Percentiles rank a stretch among this genome's conserved stretches.
These are phyloP conservation scores for Ormyrus thymus DNA, from an alignment of 2,888 invertebrate genomes.

Conservation along the genomic window DNA sequence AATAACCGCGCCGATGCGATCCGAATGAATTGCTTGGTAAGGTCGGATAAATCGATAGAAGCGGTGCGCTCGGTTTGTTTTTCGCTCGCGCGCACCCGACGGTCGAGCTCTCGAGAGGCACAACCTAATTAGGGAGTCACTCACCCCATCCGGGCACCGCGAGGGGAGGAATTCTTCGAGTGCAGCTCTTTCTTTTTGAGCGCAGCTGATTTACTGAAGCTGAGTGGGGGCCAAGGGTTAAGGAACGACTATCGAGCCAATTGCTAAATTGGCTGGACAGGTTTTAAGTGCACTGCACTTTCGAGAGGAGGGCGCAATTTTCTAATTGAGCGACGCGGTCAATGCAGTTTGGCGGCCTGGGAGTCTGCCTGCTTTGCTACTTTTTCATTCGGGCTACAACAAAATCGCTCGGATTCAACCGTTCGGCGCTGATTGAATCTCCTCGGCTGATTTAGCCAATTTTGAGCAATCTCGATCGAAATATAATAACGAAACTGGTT, in stretches of 20 bases:
- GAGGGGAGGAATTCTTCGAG: slow-evolving; percentile 3
- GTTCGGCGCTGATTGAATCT: too few species aligned
- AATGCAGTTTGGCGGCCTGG: too few species aligned
- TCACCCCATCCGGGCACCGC: slow-evolving; percentile 58
- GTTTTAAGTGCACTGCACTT: slow-evolving; percentile 37
- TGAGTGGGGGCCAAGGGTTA: slow-evolving; percentile 9
- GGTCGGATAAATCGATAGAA: slow-evolving; percentile 44
- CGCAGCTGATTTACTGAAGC: background rate
- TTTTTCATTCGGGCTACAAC: too few species aligned
- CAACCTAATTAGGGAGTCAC: slow-evolving; percentile 66
- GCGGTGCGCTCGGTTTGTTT: slow-evolving; percentile 35
- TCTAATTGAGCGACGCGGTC: slow-evolving; percentile 22
- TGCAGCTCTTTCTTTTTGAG: too few species aligned
- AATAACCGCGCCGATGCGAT: slow-evolving; percentile 20
- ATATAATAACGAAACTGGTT: too few species aligned
- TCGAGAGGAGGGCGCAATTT: slow-evolving; percentile 26
- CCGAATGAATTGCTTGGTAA: slow-evolving; percentile 30
- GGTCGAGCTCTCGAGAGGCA: slow-evolving; percentile 60
- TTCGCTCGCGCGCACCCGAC: background rate
- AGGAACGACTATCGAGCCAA: slow-evolving; percentile 37
- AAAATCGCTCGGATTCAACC: too few species aligned
- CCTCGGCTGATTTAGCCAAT: too few species aligned
- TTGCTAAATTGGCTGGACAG: slow-evolving; percentile 41
- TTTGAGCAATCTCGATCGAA: too few species aligned
- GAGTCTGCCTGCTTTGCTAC: too few species aligned